Conservation (phyloP, 2,113 vertebrate species). For the Pelvicachromis taeniatus region DNA sequence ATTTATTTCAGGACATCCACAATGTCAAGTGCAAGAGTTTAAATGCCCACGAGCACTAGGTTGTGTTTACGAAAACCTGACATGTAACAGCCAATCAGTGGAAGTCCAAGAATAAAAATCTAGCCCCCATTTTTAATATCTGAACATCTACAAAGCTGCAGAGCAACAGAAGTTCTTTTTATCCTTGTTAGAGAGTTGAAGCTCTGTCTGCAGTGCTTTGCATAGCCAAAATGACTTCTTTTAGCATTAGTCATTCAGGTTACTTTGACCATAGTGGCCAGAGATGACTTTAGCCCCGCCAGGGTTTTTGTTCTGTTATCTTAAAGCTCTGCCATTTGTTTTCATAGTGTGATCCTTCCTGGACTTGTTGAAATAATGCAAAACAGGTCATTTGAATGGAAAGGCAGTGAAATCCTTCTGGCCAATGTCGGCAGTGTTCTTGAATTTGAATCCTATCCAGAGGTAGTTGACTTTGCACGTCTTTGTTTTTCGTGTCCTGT, state of each 20-base stretch:
- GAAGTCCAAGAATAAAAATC: background rate
- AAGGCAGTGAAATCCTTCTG: conserved; percentile 15
- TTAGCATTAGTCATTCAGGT: conserved; percentile 42
- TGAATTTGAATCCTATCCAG: conserved; percentile 50
- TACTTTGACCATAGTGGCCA: conserved; percentile 50
- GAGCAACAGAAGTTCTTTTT: background rate
- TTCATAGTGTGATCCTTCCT: conserved; percentile 36
- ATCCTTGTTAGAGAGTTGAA: background rate
- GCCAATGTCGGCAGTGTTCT: conserved; percentile 41
- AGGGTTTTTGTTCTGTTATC: conserved; percentile 61
- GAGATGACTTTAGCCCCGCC: conserved; percentile 28
- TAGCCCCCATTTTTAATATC: background rate
- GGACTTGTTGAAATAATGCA: conserved; percentile 46
- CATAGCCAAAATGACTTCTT: conserved; percentile 45
- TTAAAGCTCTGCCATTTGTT: conserved; percentile 60
- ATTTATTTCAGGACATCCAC: background rate
- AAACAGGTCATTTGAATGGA: conserved; percentile 66
- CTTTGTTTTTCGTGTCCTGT: conserved; percentile 41
- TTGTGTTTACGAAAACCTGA: background rate
- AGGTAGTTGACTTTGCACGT: conserved; percentile 59
- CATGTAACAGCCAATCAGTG: background rate
- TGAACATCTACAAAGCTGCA: background rate
- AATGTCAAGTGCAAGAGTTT: background rate
- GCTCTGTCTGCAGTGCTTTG: conserved; percentile 33
- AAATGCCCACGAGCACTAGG: background rate